Conservation (phyloP, 2,888 invertebrate genomes). For the Lasioglossum morio region DNA sequence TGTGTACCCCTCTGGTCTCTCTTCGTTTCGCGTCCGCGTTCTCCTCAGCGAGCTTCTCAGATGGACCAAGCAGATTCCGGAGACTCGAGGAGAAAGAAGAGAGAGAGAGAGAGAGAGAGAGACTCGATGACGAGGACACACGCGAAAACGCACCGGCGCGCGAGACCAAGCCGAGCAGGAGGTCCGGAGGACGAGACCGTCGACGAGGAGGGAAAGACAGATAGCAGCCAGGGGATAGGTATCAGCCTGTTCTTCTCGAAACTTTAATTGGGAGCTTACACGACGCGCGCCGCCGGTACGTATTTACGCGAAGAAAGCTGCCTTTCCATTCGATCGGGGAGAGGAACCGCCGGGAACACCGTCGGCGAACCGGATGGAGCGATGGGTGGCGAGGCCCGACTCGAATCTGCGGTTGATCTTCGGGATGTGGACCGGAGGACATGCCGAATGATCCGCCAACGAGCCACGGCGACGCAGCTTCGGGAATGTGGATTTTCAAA, state of each 20-base stretch:
- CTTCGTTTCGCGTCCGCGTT: conserved; percentile 20
- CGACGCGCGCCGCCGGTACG: conserved; percentile 62
- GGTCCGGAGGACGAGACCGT: conserved; percentile 23
- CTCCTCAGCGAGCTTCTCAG: conserved; percentile 52
- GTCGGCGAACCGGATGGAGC: neutral
- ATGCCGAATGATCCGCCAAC: neutral
- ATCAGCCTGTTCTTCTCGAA: conserved; percentile 62
- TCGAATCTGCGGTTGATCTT: no score
- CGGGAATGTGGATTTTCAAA: neutral
- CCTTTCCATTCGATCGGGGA: neutral
- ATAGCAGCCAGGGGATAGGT: conserved; percentile 59
- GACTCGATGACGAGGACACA: conserved; percentile 67
- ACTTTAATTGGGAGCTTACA: conserved; percentile 73
- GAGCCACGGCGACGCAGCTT: neutral
- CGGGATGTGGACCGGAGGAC: neutral
- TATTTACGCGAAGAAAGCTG: conserved; percentile 63
- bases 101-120: neutral
- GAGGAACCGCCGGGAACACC: neutral
- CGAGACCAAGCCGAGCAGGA: conserved; percentile 20
- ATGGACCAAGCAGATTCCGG: conserved; percentile 72
- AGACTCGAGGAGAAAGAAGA: conserved; percentile 29
- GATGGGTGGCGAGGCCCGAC: neutral
- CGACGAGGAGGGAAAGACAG: conserved; percentile 48
- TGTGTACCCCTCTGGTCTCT: conserved; percentile 23
- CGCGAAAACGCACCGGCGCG: conserved; percentile 63